Conservation (phyloP, 2,888 invertebrate genomes). For the Antitype chi region DNA sequence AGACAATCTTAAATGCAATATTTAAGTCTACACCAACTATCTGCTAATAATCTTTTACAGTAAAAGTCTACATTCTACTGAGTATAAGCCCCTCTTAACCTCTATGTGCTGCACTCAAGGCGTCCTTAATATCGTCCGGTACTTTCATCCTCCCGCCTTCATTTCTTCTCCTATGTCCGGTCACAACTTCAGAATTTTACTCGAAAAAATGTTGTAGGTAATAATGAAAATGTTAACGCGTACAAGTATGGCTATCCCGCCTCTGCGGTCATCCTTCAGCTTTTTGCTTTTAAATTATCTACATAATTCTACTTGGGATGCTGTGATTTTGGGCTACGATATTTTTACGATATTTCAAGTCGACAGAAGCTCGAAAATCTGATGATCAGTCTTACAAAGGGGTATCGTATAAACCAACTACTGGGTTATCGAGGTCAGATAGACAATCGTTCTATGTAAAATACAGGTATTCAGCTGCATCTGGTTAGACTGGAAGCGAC, state of each 20-base stretch:
- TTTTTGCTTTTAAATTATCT: conserved; percentile 46
- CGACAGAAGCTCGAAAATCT: too few relatives aligned
- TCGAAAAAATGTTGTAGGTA: not conserved
- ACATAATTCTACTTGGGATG: conserved; percentile 42
- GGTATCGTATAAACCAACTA: too few relatives aligned
- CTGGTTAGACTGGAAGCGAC: too few relatives aligned
- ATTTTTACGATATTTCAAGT: conserved; percentile 8
- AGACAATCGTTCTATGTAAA: too few relatives aligned
- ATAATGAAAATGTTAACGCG: conserved; percentile 4
- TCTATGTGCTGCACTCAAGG: conserved; percentile 26
- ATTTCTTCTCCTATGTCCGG: not conserved
- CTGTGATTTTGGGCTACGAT: conserved; percentile 19
- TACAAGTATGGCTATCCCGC: not conserved
- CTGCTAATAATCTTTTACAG: conserved; percentile 35
- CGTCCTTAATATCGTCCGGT: conserved; percentile 30
- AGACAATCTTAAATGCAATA: conserved; percentile 1
- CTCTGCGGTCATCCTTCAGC: conserved; percentile 37
- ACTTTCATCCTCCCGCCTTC: not conserved
- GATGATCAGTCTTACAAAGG: too few relatives aligned
- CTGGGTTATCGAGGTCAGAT: too few relatives aligned
- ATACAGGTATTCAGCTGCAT: too few relatives aligned
- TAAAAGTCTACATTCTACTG: conserved; percentile 34
- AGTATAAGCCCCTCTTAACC: conserved; percentile 32
- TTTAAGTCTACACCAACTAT: conserved; percentile 24
- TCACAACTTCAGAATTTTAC: not conserved